Conservation (phyloP, 2,888 invertebrate species). For the Pammene aurita region DNA sequence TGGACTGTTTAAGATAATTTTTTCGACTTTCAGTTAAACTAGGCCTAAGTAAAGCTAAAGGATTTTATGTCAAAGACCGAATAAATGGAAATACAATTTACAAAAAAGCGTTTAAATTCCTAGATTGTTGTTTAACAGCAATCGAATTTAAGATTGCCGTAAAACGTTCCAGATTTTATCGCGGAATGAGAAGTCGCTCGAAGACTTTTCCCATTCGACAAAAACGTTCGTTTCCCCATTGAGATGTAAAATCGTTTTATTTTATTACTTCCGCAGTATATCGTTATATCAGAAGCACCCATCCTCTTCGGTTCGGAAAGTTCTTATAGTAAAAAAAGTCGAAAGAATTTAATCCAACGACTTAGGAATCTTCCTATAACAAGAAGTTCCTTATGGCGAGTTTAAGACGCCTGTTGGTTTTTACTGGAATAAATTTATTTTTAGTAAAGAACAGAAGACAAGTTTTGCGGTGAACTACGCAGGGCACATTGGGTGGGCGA, state of each 20-base stretch:
- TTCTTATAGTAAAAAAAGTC: slow-evolving; percentile 62
- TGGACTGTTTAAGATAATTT: too few relatives aligned
- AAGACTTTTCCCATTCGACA: slow-evolving; percentile 81
- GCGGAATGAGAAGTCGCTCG: slow-evolving; percentile 80
- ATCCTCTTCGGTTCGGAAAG: slow-evolving; percentile 63
- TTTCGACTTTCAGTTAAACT: too few relatives aligned
- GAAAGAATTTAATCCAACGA: slow-evolving; percentile 54
- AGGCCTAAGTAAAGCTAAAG: slow-evolving; percentile 6
- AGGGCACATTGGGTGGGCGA: slow-evolving; percentile 48
- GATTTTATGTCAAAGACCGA: slow-evolving; percentile 1
- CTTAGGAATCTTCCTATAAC: slow-evolving; percentile 43
- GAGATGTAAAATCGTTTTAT: slow-evolving; percentile 84
- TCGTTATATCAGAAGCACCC: slow-evolving; percentile 73
- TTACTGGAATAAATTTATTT: slow-evolving; percentile 38
- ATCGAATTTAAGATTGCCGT: slow-evolving; percentile 82
- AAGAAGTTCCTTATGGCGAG: slow-evolving; percentile 31
- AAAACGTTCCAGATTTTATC: slow-evolving; percentile 83
- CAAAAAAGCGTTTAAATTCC: slow-evolving; percentile 60
- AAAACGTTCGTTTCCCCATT: slow-evolving; percentile 80
- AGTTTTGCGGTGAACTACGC: not conserved
- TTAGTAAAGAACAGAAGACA: slow-evolving; percentile 24
- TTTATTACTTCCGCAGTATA: slow-evolving; percentile 82
- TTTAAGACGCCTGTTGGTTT: slow-evolving; percentile 19
- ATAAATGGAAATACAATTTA: slow-evolving; percentile 47
- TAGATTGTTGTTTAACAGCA: slow-evolving; percentile 80